Base-by-base conservation (phyloP, 2,888 invertebrate species). In the Philhelius pedissequus region DNA sequence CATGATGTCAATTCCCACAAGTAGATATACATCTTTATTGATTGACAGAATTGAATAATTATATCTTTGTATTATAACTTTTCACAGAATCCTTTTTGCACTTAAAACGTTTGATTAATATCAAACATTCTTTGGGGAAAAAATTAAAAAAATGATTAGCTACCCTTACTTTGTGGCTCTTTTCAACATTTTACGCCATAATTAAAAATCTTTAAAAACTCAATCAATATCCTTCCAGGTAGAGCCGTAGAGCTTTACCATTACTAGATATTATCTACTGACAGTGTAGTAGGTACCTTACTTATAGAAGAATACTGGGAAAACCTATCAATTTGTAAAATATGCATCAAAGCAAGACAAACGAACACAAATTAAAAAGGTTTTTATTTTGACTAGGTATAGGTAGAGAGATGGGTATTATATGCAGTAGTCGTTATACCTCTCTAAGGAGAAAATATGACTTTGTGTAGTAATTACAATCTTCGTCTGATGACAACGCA, bases 401-500 rank as follows among this genome's bases (percentile, higher is more conserved):
- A 35, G 38, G 0, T 11, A 18, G n/a, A n/a, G n/a, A n/a, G n/a
- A n/a, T n/a, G n/a, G n/a, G n/a, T n/a, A n/a, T n/a, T n/a, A n/a
- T n/a, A n/a, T n/a, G n/a, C n/a, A n/a, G n/a, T n/a, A n/a, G n/a
- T n/a, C n/a, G n/a, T n/a, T n/a, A n/a, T n/a, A n/a, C n/a, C n/a
- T 9, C 7, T 35, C 35, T 13, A 35, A 40, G 22, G 7, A 40
- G 20, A 15, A 25, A 38, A 64, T 64, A 43, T 9, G n/a, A n/a
- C 22, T 48, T 48, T 68, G 48, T 68, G 15, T 25, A 25, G 64
- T 68, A 35, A 50, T 50, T 50, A 68, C 22, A 50, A 68, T 68
- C 50, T 35, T 35, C 50, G 38, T 50, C 15, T 50, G 35, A 35
- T 50, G 35, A 35, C 48, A 50, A 32, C 50, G 25, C 50, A 68